phyloP scores from a whole-genome alignment of 2,888 invertebrate genomes.

The Phaonia tiefii region DNA sequence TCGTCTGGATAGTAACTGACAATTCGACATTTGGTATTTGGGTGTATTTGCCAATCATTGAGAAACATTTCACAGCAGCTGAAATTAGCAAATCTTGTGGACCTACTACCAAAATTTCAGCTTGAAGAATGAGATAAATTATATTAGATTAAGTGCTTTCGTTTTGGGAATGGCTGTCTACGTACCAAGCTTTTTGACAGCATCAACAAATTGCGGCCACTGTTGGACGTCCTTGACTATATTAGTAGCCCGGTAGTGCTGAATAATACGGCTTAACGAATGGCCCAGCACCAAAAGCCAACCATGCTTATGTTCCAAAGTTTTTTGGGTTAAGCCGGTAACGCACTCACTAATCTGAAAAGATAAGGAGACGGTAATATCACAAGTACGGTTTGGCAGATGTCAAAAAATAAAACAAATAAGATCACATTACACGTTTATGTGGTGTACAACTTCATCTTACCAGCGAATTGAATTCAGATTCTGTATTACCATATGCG shows the following conservation, averaged over 20 bases:
- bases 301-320: slow-evolving; percentile 87
- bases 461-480: slow-evolving; percentile 82
- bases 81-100: slow-evolving; percentile 82
- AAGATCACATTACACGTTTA: background rate
- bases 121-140: background rate
- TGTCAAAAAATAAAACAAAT: slow-evolving; percentile 3
- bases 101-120: slow-evolving; percentile 52
- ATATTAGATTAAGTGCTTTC: background rate
- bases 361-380: no score
- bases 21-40: slow-evolving; percentile 84
- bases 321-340: slow-evolving; percentile 76
- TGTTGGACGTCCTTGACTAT: slow-evolving; percentile 75
- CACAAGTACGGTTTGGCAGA: no score
- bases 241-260: slow-evolving; percentile 79
- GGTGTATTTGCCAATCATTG: slow-evolving; percentile 86
- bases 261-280: slow-evolving; percentile 86
- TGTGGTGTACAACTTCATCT: background rate
- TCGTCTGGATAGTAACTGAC: slow-evolving; percentile 74
- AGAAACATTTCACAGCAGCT: slow-evolving; percentile 87
- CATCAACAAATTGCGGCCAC: slow-evolving; percentile 84
- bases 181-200: slow-evolving; percentile 83
- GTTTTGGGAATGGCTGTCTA: background rate
- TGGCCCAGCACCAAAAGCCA: slow-evolving; percentile 87
- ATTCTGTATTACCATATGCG: slow-evolving; percentile 82
- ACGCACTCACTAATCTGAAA: slow-evolving; percentile 75